Evolutionary conservation across 2,888 invertebrate genomes (phyloP).

Genomic region (Spodoptera littoralis): DNA sequence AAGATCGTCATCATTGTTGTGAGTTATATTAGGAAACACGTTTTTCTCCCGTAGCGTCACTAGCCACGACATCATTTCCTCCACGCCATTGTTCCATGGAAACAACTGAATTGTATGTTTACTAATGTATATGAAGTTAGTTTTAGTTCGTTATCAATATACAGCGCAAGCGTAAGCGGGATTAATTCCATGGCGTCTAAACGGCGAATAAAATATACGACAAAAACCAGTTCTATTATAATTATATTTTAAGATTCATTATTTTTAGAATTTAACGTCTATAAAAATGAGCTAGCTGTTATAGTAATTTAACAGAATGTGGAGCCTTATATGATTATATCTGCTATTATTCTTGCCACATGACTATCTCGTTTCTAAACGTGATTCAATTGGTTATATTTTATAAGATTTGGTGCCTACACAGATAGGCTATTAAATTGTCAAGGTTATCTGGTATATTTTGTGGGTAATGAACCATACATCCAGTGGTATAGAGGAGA

Average conservation of each 20-base stretch:
- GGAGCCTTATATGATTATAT: not conserved
- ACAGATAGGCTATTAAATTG: conserved; percentile 10
- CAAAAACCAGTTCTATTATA: conserved; percentile 24
- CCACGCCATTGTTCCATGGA: conserved; percentile 24
- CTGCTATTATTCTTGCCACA: not conserved
- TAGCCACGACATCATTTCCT: conserved; percentile 33
- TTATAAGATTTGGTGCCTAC: conserved; percentile 17
- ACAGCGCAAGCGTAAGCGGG: conserved; percentile 3
- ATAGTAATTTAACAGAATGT: not conserved
- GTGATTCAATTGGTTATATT: conserved; percentile 13
- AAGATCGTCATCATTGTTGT: conserved; percentile 35
- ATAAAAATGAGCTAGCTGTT: conserved; percentile 4
- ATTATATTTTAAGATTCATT: conserved; percentile 5
- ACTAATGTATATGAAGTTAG: not conserved
- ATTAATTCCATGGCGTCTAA: conserved; percentile 5
- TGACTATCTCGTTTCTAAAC: not conserved
- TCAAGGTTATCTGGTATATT: conserved; percentile 32
- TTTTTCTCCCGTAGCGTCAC: conserved; percentile 32
- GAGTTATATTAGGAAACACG: conserved; percentile 45
- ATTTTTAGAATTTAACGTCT: conserved; percentile 8
- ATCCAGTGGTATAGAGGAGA: no score
- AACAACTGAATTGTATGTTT: not conserved
- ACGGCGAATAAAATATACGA: conserved; percentile 1
- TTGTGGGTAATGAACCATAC: conserved; percentile 16
- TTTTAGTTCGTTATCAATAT: conserved; percentile 12